Evolutionary conservation across 2,888 invertebrate genomes (phyloP).

Genomic region (Sericinus montela): DNA sequence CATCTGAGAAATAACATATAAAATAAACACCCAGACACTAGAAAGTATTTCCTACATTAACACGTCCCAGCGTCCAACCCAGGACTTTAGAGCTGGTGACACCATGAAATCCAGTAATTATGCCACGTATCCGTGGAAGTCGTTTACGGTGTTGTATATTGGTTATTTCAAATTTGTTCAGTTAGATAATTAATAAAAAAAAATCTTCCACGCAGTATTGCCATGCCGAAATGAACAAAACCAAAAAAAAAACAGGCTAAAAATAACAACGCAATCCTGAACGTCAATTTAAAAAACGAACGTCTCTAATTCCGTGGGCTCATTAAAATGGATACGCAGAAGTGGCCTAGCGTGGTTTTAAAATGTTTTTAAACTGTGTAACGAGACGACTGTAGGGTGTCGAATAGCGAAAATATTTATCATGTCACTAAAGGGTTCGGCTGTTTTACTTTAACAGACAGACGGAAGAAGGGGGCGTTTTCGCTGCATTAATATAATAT

Average conservation of each 20-base stretch:
- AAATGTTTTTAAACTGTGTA: constrained; percentile 31
- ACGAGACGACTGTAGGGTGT: constrained; percentile 43
- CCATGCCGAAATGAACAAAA: neutral
- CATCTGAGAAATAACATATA: too few species aligned
- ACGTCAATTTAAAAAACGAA: constrained; percentile 44
- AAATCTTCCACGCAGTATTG: neutral
- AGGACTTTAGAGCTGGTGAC: too few species aligned
- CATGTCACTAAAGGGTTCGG: constrained; percentile 58
- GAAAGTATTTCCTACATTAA: too few species aligned
- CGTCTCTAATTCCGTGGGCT: constrained; percentile 47
- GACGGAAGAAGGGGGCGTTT: constrained; percentile 27
- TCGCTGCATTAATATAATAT: constrained; percentile 19
- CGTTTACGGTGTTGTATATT: too few species aligned
- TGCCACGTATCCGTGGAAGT: too few species aligned
- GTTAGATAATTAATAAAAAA: too few species aligned
- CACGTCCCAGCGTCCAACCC: too few species aligned
- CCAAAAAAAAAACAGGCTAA: constrained; percentile 14
- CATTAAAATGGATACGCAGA: constrained; percentile 51
- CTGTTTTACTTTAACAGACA: constrained; percentile 38
- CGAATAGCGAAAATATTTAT: constrained; percentile 64
- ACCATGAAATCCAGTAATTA: too few species aligned
- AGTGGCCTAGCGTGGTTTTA: constrained; percentile 29
- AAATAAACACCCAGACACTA: too few species aligned
- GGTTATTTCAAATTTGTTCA: too few species aligned
- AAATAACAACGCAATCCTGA: constrained; percentile 24